Conservation (phyloP, 2,113 vertebrate genomes). For the Campylorhamphus procurvoides region DNA sequence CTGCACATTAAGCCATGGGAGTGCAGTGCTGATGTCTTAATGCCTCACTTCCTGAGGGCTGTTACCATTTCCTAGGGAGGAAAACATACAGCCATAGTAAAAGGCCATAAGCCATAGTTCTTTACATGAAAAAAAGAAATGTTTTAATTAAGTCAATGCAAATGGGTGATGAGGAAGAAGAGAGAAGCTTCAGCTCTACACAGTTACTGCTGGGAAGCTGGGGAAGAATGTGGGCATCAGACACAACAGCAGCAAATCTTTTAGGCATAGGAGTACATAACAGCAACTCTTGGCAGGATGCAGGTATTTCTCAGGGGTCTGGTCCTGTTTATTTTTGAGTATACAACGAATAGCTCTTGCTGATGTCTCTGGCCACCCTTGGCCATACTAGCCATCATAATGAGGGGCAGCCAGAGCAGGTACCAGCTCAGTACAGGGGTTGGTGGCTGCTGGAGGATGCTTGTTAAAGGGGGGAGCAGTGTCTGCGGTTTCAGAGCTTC, state of each 20-base stretch:
- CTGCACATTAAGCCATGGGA: neutral
- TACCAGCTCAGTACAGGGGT: neutral
- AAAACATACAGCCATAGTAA: neutral
- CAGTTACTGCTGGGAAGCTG: neutral
- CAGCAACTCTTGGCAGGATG: neutral
- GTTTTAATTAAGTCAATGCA: neutral
- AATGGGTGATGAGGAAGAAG: neutral
- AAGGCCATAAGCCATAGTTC: neutral
- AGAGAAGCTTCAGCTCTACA: neutral
- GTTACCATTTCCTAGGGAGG: neutral
- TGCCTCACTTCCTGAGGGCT: neutral
- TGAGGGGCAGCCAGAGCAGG: neutral
- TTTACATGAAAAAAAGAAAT: neutral
- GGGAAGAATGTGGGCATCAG: neutral
- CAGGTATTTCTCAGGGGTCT: neutral
- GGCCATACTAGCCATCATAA: neutral
- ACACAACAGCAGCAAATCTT: neutral
- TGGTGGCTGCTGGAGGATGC: neutral
- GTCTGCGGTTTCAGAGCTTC: neutral
- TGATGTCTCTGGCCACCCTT: neutral
- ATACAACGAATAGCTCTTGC: neutral
- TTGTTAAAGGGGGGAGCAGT: neutral
- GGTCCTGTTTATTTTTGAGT: neutral
- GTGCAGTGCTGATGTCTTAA: conserved; percentile 22
- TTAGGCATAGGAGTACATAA: neutral